Conservation (phyloP, 2,888 invertebrate species). For the Harmothoe impar region DNA sequence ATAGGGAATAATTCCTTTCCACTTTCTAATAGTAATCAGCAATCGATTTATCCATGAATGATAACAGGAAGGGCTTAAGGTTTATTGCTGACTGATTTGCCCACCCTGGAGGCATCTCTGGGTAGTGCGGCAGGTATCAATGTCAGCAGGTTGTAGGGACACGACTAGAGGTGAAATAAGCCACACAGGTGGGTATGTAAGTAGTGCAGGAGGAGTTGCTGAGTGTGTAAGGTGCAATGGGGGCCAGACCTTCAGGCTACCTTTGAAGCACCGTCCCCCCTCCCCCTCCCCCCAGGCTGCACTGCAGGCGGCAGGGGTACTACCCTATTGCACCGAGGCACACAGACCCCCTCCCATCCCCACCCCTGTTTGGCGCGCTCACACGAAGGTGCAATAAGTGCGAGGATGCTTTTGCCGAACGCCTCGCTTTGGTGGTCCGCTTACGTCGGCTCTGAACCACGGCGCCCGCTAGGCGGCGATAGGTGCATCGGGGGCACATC, state of each 20-base stretch:
- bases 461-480: neutral
- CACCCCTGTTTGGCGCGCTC: neutral
- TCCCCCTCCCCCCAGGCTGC: neutral
- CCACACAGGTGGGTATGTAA: neutral
- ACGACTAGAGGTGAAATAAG: neutral
- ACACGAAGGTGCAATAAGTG: constrained; percentile 39
- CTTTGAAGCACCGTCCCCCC: neutral
- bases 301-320: neutral
- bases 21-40: too few relatives aligned
- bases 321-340: neutral
- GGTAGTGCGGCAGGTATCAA: neutral
- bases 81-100: too few relatives aligned
- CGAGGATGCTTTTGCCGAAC: neutral
- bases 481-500: constrained; percentile 24
- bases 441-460: neutral
- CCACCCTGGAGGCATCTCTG: neutral
- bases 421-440: constrained; percentile 16
- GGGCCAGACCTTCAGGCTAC: constrained; percentile 5
- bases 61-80: too few relatives aligned
- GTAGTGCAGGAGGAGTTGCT: neutral
- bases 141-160: neutral
- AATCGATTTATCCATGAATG: too few relatives aligned
- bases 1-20: too few relatives aligned
- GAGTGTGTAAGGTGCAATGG: neutral
- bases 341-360: neutral